phyloP scores from a whole-genome alignment of 2,888 invertebrate genomes.

The Mythimna lalbum region DNA sequence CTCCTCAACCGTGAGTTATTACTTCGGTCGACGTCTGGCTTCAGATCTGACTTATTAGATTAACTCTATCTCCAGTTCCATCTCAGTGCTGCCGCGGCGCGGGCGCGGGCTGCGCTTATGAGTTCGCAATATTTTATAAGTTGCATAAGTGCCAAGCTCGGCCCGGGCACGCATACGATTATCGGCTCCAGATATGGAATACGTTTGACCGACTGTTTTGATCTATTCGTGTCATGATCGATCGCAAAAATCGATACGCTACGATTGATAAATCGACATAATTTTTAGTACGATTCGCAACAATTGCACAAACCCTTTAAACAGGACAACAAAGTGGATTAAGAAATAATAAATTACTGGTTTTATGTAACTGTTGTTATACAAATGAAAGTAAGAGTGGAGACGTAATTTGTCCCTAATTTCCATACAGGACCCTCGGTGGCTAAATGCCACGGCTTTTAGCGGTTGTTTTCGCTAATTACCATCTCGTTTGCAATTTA shows the following conservation, averaged over 20 bases:
- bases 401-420: slow-evolving; percentile 89
- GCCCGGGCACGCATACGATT: slow-evolving; percentile 79
- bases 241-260: slow-evolving; percentile 68
- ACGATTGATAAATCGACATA: slow-evolving; percentile 54
- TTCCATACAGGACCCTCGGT: slow-evolving; percentile 85
- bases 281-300: slow-evolving; percentile 68
- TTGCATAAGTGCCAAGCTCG: slow-evolving; percentile 82
- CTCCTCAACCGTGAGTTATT: slow-evolving; percentile 88
- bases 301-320: slow-evolving; percentile 74
- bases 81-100: slow-evolving; percentile 78
- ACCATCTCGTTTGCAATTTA: slow-evolving; percentile 90
- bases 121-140: slow-evolving; percentile 87
- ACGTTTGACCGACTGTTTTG: slow-evolving; percentile 79
- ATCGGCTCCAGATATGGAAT: slow-evolving; percentile 80
- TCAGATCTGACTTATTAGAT: slow-evolving; percentile 90
- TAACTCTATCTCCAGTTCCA: slow-evolving; percentile 87
- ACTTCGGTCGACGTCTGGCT: slow-evolving; percentile 85
- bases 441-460: slow-evolving; percentile 81
- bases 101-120: slow-evolving; percentile 77
- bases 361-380: slow-evolving; percentile 83
- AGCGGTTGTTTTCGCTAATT: slow-evolving; percentile 88
- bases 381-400: slow-evolving; percentile 87
- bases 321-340: slow-evolving; percentile 80
- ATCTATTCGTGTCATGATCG: slow-evolving; percentile 76
- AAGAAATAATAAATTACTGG: slow-evolving; percentile 81